Evolutionary conservation across 2,797 vertebrate species (phyloP), one percentile per base, ranked within the genome.

Genomic region (Bovichtus diacanthus): DNA sequence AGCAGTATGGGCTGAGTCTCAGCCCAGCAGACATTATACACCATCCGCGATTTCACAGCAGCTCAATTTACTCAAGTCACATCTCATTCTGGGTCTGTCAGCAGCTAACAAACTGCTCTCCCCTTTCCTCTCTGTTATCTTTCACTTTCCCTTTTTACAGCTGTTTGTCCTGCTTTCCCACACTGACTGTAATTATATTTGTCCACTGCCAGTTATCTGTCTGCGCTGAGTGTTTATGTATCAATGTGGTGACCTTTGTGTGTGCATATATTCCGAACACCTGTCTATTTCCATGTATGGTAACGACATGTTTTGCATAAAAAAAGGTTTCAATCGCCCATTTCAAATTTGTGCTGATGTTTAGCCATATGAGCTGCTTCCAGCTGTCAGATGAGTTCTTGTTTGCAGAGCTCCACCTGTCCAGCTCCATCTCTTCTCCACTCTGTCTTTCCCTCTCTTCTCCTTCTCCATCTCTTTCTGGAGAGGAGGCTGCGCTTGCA

Each of bases 31-130:
- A 89, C 87, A 88, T 82, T 76, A 84, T 85, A 88, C 85, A 85
- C 90, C 84, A 13, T 70, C 83, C 61, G 61, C 34, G 6, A 84
- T 83, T 88, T 87, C 81, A 72, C 78, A 60, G 84, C 72, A 69
- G 83, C 80, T 91, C 85, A 77, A 63, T 91, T 88, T 86, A 87
- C 88, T 70, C 76, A 79, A 89, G 89, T 87, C 87, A 72, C 90
- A 74, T 88, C 88, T 85, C 84, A 83, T 84, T 86, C 77, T 65
- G 71, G 46, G 51, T 66, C 82, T 34, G 70, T 89, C 87, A 89
- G 83, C 86, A 80, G 79, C 89, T 76, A 77, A 82, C 72, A 85
- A 85, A 85, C 51, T 73, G 76, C 75, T 38, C 51, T 41, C 38
- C 41, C 34, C 75, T 62, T 11, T 74, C 43, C 12, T 50, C 34